Base-by-base conservation (phyloP, 2,113 vertebrate species). In the Rhinogobius similis region DNA sequence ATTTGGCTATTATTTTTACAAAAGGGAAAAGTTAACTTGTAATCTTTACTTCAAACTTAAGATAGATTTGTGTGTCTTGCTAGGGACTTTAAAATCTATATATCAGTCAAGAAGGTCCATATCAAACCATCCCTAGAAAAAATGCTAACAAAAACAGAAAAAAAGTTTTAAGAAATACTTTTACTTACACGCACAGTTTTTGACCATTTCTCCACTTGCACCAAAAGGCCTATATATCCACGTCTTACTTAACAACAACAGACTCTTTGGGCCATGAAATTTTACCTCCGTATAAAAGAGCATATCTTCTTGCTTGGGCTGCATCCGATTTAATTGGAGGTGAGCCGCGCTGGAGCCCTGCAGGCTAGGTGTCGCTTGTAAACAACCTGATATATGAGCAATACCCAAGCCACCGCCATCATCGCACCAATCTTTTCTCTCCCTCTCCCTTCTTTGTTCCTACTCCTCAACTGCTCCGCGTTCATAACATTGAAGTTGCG, bases 371-470 rank as follows among this genome's bases (percentile, higher is more conserved):
- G 73, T 56, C 65, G 23, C 68, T 72, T 66, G 65, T 75, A 79
- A 85, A 82, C 73, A 79, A 66, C 10, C 39, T 66, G 66, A 84
- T 76, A 41, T 67, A 61, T 18, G 56, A 63, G 64, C 16, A 4
- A 50, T 9, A 58, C 24, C 29, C 13, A 23, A 67, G 65, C 41
- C 20, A 50, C 20, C 20, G 8, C 29, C 43, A 36, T 72, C 62
- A 26, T 61, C n/a, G 23, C 62, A 43, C 38, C 59, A 24, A 39
- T 41, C 38, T 16, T 24, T 23, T 24, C 46, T 43, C 13, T 16
- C 11, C 14, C 13, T 13, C 21, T 16, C 11, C 14, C 13, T 13
- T 13, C 21, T 12, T 65, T 53, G 10, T n/a, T 2, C 62, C 21
- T 0, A 36, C 23, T 12, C 11, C 46, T 50, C n/a, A 55, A 41